A percentile compares a stretch with the other conserved stretches of the same genome.
phyloP scores from a whole-genome alignment of 1,140 invertebrate genomes.

The Apocrypta bakeri region DNA sequence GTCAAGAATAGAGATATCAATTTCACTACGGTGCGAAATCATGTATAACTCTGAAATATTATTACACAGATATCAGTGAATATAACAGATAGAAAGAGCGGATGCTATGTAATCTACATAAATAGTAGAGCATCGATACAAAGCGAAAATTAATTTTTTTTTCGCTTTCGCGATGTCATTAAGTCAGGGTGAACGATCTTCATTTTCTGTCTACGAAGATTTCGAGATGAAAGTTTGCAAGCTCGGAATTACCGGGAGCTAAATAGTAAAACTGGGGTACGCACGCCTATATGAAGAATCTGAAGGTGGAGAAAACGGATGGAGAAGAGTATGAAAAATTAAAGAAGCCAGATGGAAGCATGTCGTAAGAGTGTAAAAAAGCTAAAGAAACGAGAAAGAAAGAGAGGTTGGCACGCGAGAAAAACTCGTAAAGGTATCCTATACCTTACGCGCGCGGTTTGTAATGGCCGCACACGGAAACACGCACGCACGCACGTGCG shows the following conservation, averaged over 20 bases:
- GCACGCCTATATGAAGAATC: not conserved
- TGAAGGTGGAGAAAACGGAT: not conserved
- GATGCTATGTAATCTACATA: no score
- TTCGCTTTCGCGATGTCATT: not conserved
- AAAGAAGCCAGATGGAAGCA: conserved; percentile 21
- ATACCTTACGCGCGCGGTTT: not conserved
- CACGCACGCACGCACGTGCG: no score
- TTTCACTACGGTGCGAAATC: not conserved
- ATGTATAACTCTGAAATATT: conserved; percentile 6
- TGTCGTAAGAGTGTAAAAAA: not conserved
- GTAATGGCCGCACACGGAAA: not conserved
- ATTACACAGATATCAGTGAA: not conserved
- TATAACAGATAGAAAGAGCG: no score
- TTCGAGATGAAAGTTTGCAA: no score
- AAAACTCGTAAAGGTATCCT: conserved; percentile 21
- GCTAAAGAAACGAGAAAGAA: conserved; percentile 1
- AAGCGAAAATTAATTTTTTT: conserved; percentile 45
- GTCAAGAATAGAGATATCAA: not conserved
- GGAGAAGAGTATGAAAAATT: conserved; percentile 6
- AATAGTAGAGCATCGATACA: no score
- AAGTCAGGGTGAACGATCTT: conserved; percentile 16
- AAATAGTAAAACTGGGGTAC: not conserved
- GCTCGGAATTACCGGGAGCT: not conserved
- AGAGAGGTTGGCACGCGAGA: conserved; percentile 4
- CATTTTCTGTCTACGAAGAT: not conserved